Evolutionary conservation across 1,140 invertebrate species (phyloP).

Genomic region (Pseudomyrmex flavicornis): DNA sequence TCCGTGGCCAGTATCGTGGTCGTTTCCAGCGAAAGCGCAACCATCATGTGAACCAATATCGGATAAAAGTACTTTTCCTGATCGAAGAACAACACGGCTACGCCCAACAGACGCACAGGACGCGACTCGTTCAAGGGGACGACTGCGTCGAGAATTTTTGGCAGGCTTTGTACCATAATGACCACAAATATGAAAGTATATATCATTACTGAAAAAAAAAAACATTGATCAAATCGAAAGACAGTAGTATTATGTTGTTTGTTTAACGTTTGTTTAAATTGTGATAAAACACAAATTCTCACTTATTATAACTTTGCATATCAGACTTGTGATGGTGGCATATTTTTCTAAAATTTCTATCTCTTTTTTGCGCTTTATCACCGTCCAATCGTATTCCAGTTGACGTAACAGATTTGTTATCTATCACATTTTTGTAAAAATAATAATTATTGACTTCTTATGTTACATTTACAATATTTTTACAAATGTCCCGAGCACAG

Average conservation of each 20-base stretch:
- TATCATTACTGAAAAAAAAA: neutral
- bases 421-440: conserved; percentile 20
- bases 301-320: neutral
- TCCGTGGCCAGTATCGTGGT: conserved; percentile 42
- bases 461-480: neutral
- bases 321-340: neutral
- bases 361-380: conserved; percentile 6
- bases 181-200: neutral
- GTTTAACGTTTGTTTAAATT: too few species aligned
- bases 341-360: conserved; percentile 33
- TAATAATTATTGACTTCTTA: neutral
- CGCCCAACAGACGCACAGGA: conserved; percentile 16
- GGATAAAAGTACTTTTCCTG: conserved; percentile 57
- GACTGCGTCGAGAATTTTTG: conserved; percentile 57
- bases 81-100: conserved; percentile 61
- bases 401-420: neutral
- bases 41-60: conserved; percentile 50
- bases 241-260: too few species aligned
- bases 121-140: conserved; percentile 63
- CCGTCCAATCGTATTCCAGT: conserved; percentile 10
- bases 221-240: neutral
- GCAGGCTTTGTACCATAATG: conserved; percentile 28
- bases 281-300: neutral
- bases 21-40: conserved; percentile 7
- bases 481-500: neutral